Evolutionary conservation across 2,888 invertebrate species (phyloP), one percentile per base, ranked within the genome.

Genomic region (Amphiduros pacificus): DNA sequence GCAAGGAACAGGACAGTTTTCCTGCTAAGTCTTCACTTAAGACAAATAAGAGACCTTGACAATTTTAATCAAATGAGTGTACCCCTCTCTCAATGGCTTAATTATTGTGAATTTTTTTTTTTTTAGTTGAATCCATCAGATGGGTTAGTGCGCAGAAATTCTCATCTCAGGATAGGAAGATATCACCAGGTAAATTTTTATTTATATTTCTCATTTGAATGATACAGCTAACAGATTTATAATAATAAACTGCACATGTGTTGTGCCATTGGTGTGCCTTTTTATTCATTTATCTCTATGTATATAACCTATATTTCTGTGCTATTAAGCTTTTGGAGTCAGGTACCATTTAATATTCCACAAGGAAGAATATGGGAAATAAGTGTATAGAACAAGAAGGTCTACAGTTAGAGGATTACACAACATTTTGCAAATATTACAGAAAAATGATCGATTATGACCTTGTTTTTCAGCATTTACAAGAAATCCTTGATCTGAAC

Each of bases 141-240:
- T 68, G 99, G 99, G 26, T 92, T 99, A 91, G 96, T 99, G 76
- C 89, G 99, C 70, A 93, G 95, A 84, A 97, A 99, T 85, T 95
- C 97, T 0, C 99, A 99, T 86, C 86, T 98, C 78, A 90, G 95
- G 70, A 94, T 99, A 75, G 98, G 96, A 1, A 89, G 97, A 73
- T 99, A 99, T 85, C 99, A 99, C 84, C 99, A 98, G 86, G 85
- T 85, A 67, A 62, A 66, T 53, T 24, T 26, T 32, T n/a, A 22
- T n/a, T 58, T 14, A 44, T 17, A 31, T 53, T 36, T 36, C 17
- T 36, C 36, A 36, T 36, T 36, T 36, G 9, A 36, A 36, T 36
- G n/a, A 4, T 44, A 9, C 6, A 4, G 44, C 6, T 4, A 44
- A 9, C 6, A 5, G n/a, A 9, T 9, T 4, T 44, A 11, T 17